Base-by-base conservation (phyloP, 2,888 invertebrate species). In the Apamea epomidion region DNA sequence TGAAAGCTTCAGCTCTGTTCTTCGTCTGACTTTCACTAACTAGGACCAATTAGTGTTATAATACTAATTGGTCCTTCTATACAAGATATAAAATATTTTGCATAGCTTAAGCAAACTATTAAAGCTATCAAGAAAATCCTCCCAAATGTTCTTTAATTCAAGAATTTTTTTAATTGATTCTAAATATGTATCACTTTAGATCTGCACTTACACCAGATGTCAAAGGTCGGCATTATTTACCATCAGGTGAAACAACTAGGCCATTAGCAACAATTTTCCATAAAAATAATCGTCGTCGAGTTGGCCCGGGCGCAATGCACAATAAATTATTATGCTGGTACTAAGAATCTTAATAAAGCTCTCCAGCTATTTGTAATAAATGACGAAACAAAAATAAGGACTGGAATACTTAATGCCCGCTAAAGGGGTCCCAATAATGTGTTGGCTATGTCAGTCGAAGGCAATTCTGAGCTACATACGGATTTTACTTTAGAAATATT, bases 331-430 rank as follows among this genome's bases (percentile, higher is more conserved):
- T 93, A 94, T 92, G 95, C 94, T 76, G 77, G 75, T 88, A 94
- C 93, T 89, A 92, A 94, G 96, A 96, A 96, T 96, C 92, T 95
- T 96, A 96, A 96, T 96, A 95, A 94, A 94, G 93, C 94, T 92
- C 89, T 88, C 90, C 87, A 93, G 93, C 93, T 95, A 93, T 95
- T 95, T 94, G 95, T 96, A 93, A 95, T 94, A 95, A 95, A 96
- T 96, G 96, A 96, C 93, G 95, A 95, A 95, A 95, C 94, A 93
- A 94, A 95, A 94, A 94, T 95, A 95, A 93, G 95, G 92, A 91
- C 92, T 91, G 96, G 96, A 95, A 96, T 96, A 95, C 95, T 84
- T 91, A 96, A 95, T 94, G 92, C 79, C 72, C 84, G 84, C 87
- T 91, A 91, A 92, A 90, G 89, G 91, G 90, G 88, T 88, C 87